These are phyloP conservation scores for Bombus ignitus DNA, from an alignment of 1,140 invertebrate genomes.

Conservation along the genomic window DNA sequence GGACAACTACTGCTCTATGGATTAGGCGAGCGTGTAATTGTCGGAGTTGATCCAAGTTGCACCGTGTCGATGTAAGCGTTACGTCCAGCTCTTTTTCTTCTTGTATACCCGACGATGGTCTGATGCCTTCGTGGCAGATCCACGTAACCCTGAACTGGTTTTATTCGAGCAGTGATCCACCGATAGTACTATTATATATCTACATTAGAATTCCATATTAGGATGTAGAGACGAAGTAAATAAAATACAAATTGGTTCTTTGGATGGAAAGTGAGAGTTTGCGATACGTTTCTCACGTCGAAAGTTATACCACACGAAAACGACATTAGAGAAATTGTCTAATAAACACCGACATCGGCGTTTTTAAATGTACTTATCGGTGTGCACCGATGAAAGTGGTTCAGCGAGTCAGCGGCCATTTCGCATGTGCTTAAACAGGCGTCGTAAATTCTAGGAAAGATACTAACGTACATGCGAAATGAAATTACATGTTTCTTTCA, in stretches of 20 bases:
- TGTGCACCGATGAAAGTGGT: constrained; percentile 72
- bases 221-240: background rate
- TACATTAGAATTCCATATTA: background rate
- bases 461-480: background rate
- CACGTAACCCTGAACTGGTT: constrained; percentile 38
- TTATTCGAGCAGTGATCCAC: background rate
- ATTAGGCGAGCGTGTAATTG: constrained; percentile 38
- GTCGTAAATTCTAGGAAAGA: background rate
- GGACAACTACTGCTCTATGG: background rate
- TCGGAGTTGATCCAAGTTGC: background rate
- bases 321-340: constrained; percentile 55
- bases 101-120: background rate
- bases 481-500: too few relatives aligned
- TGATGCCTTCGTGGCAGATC: background rate
- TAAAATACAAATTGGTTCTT: background rate
- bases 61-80: constrained; percentile 1
- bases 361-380: constrained; percentile 14
- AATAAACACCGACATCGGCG: constrained; percentile 36
- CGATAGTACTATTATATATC: background rate
- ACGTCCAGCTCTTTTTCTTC: background rate
- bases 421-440: background rate
- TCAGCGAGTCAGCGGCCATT: constrained; percentile 68
- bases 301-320: background rate
- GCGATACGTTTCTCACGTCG: background rate
- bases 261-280: constrained; percentile 30